A percentile compares a stretch with the other conserved stretches of the same genome.
Evolutionary conservation across 2,113 vertebrate species (phyloP).

Genomic region (Bos taurus): DNA sequence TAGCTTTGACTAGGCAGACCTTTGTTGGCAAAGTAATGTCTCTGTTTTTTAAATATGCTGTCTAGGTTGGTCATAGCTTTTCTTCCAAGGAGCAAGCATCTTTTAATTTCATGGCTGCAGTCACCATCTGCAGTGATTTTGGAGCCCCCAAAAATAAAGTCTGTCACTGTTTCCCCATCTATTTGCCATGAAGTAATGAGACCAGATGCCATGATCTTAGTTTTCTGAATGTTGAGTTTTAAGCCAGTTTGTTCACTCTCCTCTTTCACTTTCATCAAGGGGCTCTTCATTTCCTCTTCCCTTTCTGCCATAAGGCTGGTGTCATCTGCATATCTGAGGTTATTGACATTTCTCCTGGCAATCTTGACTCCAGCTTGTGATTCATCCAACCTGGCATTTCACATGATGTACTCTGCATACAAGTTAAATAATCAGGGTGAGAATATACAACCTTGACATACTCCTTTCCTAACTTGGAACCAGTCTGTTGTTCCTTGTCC

Average conservation of each 20-base stretch:
- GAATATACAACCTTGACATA: neutral
- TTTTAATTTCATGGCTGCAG: too few relatives aligned
- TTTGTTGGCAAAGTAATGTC: neutral
- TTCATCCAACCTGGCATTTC: neutral
- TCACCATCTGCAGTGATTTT: too few relatives aligned
- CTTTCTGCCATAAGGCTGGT: neutral
- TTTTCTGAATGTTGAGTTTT: too few relatives aligned
- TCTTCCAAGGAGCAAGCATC: too few relatives aligned
- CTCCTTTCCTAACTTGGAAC: neutral
- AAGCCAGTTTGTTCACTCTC: neutral
- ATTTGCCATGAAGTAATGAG: too few relatives aligned
- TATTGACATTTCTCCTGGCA: neutral
- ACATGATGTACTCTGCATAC: neutral
- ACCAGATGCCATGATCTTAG: too few relatives aligned
- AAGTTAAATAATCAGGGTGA: neutral
- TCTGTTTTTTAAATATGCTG: neutral
- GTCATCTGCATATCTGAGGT: neutral
- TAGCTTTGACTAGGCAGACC: neutral
- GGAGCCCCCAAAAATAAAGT: too few relatives aligned
- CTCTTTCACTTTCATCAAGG: neutral
- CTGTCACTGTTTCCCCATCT: too few relatives aligned
- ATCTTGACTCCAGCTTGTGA: neutral
- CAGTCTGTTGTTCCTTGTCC: neutral
- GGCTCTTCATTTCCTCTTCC: neutral
- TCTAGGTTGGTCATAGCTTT: too few relatives aligned